Base-by-base conservation (phyloP, 2,113 vertebrate genomes). In the Dromas ardeola region DNA sequence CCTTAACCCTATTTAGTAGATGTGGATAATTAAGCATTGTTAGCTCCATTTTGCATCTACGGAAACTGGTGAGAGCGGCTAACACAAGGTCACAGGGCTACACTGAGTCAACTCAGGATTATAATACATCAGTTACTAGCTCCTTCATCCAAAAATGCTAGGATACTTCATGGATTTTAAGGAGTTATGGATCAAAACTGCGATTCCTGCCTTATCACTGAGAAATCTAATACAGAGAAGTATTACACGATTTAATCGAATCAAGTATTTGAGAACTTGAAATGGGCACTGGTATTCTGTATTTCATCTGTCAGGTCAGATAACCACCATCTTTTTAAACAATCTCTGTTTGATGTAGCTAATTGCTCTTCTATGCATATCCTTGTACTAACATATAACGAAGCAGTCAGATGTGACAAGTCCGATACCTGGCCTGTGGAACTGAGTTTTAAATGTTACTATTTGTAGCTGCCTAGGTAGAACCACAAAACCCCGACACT, bases 1-100 rank as follows among this genome's bases (percentile, higher is more conserved):
- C 36, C 58, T 72, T 96, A 96, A 80, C 96, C 87, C 95, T 87
- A 2, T 90, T 95, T 93, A 85, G 84, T 77, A 91, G 95, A 81
- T 95, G 87, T 87, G 90, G 89, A 62, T 95, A 95, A 96, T 97
- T 82, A 91, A 90, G 78, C 78, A 80, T 29, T 71, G 67, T 93
- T 95, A 88, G 86, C 78, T 82, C 38, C 14, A 5, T 94, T 95
- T 87, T 96, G 78, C 91, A 67, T 47, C 86, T 90, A 69, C 38
- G 85, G 90, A 92, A 95, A 88, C 90, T 43, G 85, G 56, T 18
- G 79, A 79, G 65, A 71, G 40, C 88, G 67, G 76, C 92, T 38
- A 81, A 84, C 27, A 11, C 63, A 45, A 90, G 81, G 93, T 95
- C 87, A 93, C 50, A 17, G 53, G 73, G 84, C 83, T 43, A 25